Evolutionary conservation across 2,797 vertebrate species (phyloP).

Genomic region (Lateolabrax maculatus): DNA sequence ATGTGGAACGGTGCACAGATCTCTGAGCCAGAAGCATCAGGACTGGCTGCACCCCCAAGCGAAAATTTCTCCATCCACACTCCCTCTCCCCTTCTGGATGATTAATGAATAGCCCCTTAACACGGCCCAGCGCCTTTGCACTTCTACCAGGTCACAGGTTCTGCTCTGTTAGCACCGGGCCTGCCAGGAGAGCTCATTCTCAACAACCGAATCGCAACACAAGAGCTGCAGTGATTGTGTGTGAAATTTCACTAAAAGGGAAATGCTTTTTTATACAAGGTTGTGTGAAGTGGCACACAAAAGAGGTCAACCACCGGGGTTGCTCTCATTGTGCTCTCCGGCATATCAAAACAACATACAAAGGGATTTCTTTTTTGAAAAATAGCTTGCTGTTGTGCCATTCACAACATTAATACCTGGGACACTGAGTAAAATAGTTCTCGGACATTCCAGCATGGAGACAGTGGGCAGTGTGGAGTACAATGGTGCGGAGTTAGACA

Average conservation of each 20-base stretch:
- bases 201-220: conserved; percentile 39
- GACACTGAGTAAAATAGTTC: neutral
- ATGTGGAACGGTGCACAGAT: conserved; percentile 41
- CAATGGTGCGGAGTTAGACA: conserved; percentile 7
- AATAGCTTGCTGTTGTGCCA: neutral
- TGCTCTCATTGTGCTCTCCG: conserved; percentile 7
- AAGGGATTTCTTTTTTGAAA: conserved; percentile 5
- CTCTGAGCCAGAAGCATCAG: conserved; percentile 41
- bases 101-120: conserved; percentile 68
- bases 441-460: neutral
- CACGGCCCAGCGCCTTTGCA: conserved; percentile 46
- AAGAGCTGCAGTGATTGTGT: conserved; percentile 20
- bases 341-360: conserved; percentile 21
- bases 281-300: conserved; percentile 19
- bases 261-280: neutral
- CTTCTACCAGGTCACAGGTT: conserved; percentile 51
- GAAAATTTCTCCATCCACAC: conserved; percentile 34
- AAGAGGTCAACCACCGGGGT: conserved; percentile 14
- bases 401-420: conserved; percentile 11
- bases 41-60: conserved; percentile 4
- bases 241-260: conserved; percentile 23
- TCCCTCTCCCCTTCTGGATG: conserved; percentile 41
- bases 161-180: conserved; percentile 50
- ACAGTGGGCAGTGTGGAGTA: conserved; percentile 8
- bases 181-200: conserved; percentile 37